These are phyloP conservation scores for Plemyria rubiginata DNA, from an alignment of 2,888 invertebrate genomes.

Conservation along the genomic window DNA sequence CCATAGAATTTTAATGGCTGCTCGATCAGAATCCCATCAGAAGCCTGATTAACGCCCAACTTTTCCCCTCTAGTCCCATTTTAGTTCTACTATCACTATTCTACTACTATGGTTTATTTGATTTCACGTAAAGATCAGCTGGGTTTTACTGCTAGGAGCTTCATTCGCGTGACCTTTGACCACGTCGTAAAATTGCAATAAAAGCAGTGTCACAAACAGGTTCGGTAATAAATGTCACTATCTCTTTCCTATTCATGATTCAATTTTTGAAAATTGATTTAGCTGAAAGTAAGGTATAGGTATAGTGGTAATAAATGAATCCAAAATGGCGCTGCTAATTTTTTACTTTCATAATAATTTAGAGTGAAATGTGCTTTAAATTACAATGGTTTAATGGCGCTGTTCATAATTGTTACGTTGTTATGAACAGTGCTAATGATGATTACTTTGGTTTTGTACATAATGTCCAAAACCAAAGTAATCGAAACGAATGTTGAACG, in stretches of 20 bases:
- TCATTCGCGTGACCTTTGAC: conserved; percentile 33
- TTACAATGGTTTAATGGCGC: too few species aligned
- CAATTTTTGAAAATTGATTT: conserved; percentile 3
- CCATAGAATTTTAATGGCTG: conserved; percentile 17
- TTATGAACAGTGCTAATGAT: too few species aligned
- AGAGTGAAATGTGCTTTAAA: too few species aligned
- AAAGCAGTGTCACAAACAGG: conserved; percentile 31
- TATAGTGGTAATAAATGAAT: too few species aligned
- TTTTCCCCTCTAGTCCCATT: conserved; percentile 5
- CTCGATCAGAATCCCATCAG: conserved; percentile 12
- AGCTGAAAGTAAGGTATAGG: too few species aligned
- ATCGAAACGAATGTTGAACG: too few species aligned
- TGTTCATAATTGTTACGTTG: too few species aligned
- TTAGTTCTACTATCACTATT: conserved; percentile 13
- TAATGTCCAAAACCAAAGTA: too few species aligned
- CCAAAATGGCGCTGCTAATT: too few species aligned
- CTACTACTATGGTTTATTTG: conserved; percentile 12
- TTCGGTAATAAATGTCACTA: conserved; percentile 26
- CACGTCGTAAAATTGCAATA: conserved; percentile 40
- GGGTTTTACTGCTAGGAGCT: conserved; percentile 28
- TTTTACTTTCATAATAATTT: too few species aligned
- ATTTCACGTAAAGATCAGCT: conserved; percentile 28
- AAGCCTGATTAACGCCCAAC: conserved; percentile 11
- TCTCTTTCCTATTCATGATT: conserved; percentile 21
- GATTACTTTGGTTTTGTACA: too few species aligned